Base-by-base conservation (phyloP, 2,888 invertebrate species). In the Dyspetes luteomarginatus region DNA sequence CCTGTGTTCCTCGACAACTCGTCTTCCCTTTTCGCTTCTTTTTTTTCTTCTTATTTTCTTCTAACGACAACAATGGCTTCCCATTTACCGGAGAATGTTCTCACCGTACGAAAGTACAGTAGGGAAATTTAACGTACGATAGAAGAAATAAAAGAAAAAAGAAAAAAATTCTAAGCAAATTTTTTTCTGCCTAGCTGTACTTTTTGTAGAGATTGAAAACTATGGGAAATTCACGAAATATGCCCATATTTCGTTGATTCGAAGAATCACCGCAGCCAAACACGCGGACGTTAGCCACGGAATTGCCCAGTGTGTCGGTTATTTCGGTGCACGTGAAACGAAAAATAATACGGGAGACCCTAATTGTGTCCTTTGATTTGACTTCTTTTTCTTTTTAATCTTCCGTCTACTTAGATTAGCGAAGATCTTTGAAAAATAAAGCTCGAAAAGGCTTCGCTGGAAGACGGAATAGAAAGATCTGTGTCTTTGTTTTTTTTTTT, bases 121-220 rank as follows among this genome's bases (percentile, higher is more conserved):
- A 36, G 19, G 48, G 64, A 24, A 43, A 24, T n/a, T 43, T 64
- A 17, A 45, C 30, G n/a, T n/a, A 69, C 22, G 19, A 69, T 22
- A 69, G n/a, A 56, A 55, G 26, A 19, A 58, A 26, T 12, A 56
- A n/a, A 48, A 48, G 17, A 15, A 48, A 15, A 48, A 15, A 15
- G 17, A 48, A 17, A 5, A 15, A 45, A 3, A n/a, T 45, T 9
- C 45, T 15, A 24, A 58, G 41, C 12, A 48, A 60, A 30, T 65
- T 22, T 65, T 15, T 19, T 45, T 55, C 15, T 28, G 36, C n/a
- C 81, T 88, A 88, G 77, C 86, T 89, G 73, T 90, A 88, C 68
- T 90, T 90, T 65, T 88, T 86, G 80, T 90, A 88, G 3, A 88
- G 85, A 78, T 90, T 89, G 74, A 89, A 90, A 22, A 90, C 88